Conservation (phyloP, 2,113 vertebrate genomes). For the Raja brachyura region DNA sequence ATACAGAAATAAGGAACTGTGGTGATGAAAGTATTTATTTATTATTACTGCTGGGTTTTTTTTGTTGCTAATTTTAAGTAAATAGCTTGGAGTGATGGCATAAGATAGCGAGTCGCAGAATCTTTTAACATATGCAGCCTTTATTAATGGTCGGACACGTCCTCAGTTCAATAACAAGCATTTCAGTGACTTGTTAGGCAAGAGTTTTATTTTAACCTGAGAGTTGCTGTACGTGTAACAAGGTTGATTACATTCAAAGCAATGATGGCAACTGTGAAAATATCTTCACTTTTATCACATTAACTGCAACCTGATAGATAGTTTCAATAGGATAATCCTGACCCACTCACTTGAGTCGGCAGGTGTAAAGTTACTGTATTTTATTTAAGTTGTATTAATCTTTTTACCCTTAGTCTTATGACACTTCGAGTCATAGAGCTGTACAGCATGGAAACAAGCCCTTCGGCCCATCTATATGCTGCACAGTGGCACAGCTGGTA, state of each 20-base stretch:
- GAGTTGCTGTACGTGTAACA: no score
- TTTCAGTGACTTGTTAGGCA: neutral
- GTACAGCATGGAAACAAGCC: no score
- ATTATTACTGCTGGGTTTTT: neutral
- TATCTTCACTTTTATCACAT: neutral
- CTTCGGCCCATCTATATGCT: no score
- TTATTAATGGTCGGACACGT: neutral
- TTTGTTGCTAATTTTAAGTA: conserved; percentile 8
- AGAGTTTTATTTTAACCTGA: neutral
- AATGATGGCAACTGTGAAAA: neutral
- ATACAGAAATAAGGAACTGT: conserved; percentile 10
- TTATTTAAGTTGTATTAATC: neutral
- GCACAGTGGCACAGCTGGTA: no score
- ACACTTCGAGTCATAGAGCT: neutral
- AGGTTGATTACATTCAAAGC: neutral
- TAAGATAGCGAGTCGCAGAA: neutral
- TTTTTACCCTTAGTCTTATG: neutral
- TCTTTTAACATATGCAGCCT: neutral
- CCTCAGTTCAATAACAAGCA: neutral
- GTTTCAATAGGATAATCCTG: neutral
- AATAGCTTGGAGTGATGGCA: neutral
- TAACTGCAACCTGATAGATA: neutral
- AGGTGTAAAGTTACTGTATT: neutral
- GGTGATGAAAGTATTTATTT: conserved; percentile 7
- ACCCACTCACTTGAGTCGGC: neutral